Conservation (phyloP, 1,140 invertebrate species). For the Hypsibius dujardini region DNA sequence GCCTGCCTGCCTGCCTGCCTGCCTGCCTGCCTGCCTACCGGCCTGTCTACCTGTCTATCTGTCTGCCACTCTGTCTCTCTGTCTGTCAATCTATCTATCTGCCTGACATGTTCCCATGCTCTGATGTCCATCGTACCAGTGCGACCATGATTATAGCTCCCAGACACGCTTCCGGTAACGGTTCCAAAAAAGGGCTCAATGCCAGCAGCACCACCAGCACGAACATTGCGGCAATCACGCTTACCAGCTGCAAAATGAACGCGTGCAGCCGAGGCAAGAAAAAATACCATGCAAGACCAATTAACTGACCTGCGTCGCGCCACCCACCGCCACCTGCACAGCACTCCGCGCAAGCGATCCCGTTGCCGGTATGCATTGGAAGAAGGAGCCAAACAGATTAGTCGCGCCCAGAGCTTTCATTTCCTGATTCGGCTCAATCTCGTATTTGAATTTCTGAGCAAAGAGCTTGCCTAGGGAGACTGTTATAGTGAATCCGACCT, state of each 20-base stretch:
- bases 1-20: no score
- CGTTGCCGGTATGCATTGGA: constrained; percentile 25
- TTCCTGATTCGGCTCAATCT: constrained; percentile 27
- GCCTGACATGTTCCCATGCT: no score
- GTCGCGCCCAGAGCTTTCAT: constrained; percentile 26
- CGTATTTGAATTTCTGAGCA: constrained; percentile 29
- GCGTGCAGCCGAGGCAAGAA: neutral
- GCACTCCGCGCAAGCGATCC: constrained; percentile 26
- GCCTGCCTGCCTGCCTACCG: no score
- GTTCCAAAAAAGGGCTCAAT: constrained; percentile 7
- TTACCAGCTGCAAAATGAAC: neutral
- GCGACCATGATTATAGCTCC: constrained; percentile 12
- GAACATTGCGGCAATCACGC: constrained; percentile 7
- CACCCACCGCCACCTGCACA: constrained; percentile 26
- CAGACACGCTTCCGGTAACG: constrained; percentile 3
- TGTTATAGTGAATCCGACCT: constrained; percentile 23
- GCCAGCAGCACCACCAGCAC: constrained; percentile 17
- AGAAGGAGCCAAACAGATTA: constrained; percentile 27
- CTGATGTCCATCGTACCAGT: neutral
- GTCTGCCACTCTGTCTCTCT: no score
- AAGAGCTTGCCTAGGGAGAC: constrained; percentile 33
- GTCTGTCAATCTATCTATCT: no score
- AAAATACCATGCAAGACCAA: constrained; percentile 10
- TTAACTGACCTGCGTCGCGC: constrained; percentile 25
- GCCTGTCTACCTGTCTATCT: no score